Conservation (phyloP, 2,113 vertebrate genomes). For the Lamprologus tigripictilis region DNA sequence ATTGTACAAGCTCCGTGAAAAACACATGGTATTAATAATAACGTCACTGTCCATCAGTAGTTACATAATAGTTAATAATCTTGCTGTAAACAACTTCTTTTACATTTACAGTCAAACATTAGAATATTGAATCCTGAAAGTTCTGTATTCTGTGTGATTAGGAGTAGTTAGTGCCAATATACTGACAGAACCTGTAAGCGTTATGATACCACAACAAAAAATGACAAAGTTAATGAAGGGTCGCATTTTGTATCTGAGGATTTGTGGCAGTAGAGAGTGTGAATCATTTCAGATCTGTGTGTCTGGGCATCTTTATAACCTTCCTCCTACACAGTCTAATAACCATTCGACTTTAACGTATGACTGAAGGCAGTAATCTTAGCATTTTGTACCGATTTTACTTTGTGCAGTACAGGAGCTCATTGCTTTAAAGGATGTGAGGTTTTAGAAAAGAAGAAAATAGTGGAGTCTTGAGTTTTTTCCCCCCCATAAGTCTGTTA, state of each 20-base stretch:
- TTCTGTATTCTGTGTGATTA: neutral
- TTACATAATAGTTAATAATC: neutral
- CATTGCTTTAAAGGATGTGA: neutral
- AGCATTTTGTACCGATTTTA: neutral
- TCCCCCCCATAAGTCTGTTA: accelerated
- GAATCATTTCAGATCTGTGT: neutral
- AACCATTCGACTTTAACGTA: neutral
- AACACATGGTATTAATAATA: neutral
- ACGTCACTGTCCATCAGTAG: neutral
- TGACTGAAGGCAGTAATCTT: neutral
- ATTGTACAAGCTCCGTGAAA: accelerated
- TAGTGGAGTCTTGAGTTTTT: neutral
- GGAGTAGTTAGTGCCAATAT: neutral
- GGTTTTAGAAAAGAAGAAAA: neutral
- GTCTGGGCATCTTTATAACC: neutral
- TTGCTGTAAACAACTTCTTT: neutral
- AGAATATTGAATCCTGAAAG: neutral
- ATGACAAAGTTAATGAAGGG: neutral
- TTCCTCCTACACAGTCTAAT: neutral
- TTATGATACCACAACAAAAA: neutral
- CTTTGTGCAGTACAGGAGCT: neutral
- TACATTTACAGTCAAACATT: neutral
- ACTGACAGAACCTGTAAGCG: neutral
- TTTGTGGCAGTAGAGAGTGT: neutral
- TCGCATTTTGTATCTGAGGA: neutral